Evolutionary conservation across 2,888 invertebrate genomes (phyloP), one percentile per base, ranked within the genome.

Genomic region (Zeuzera pyrina): DNA sequence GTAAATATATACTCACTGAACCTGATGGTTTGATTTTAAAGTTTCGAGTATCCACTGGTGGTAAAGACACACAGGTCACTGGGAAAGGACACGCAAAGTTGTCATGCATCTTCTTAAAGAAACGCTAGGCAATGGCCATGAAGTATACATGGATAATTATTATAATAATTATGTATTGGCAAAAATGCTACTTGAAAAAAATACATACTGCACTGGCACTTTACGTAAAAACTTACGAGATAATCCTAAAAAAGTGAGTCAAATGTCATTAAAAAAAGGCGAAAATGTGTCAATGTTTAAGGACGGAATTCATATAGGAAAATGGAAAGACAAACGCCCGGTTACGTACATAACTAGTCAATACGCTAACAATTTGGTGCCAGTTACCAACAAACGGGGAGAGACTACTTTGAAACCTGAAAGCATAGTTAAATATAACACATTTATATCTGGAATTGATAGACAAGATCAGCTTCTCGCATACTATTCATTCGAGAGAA

Each of bases 121-220:
- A n/a, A n/a, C n/a, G n/a, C n/a, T n/a, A n/a, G n/a, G n/a, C n/a
- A 27, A 27, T 7, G 27, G 27, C 14, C 27, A 27, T 4, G 27
- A 27, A 27, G 11, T 27, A 27, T 27, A 27, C 10, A 13, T 27
- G 27, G 27, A 27, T 15, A 27, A 27, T 10, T 27, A 27, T 12
- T 27, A 27, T 10, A 27, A 27, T 12, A 27, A 15, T 27, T 12
- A 13, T 27, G 14, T 7, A 7, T 15, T 27, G 14, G 27, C 27
- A 5, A 27, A 27, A 14, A 13, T 8, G 8, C 27, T 27, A 5
- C 14, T 27, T n/a, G 27, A 27, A 13, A 11, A 27, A 3, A 15
- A 13, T 15, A 27, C 27, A 14, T 27, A 27, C 5, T 27, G 27
- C 14, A 27, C 27, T 14, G 27, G 27, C 7, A 12, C 27, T 14